These are phyloP conservation scores for Anguilla marmorata DNA, from an alignment of 2,797 vertebrate species.

Conservation along the genomic window DNA sequence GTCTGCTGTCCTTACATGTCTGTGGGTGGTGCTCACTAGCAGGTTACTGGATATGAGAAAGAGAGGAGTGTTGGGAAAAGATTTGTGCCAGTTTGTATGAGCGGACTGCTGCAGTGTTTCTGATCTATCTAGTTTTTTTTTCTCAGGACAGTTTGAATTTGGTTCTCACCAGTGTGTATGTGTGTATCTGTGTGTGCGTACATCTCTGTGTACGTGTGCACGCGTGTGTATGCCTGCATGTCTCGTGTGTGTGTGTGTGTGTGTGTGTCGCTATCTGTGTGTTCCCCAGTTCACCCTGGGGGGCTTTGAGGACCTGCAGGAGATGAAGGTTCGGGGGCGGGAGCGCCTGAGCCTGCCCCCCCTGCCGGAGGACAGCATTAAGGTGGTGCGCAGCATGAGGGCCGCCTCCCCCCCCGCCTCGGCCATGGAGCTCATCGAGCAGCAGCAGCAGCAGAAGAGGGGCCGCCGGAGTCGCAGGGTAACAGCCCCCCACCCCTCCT, in stretches of 20 bases:
- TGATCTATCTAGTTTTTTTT: neutral
- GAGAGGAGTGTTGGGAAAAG: neutral
- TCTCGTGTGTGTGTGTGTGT: slow-evolving; percentile 5
- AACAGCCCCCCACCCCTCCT: slow-evolving; percentile 38
- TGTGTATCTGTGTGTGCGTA: neutral
- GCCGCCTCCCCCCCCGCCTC: slow-evolving; percentile 88
- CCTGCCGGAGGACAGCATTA: slow-evolving; percentile 91
- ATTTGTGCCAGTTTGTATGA: neutral
- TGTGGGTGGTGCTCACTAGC: neutral
- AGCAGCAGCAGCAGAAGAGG: slow-evolving; percentile 86
- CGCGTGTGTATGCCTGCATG: neutral
- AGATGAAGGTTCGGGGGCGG: slow-evolving; percentile 80
- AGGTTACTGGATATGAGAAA: neutral
- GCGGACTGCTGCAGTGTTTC: neutral
- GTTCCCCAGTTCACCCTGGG: slow-evolving; percentile 85
- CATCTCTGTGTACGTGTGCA: neutral
- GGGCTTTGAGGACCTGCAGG: slow-evolving; percentile 87
- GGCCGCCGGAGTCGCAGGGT: slow-evolving; percentile 90
- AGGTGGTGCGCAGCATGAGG: slow-evolving; percentile 87
- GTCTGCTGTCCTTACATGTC: neutral
- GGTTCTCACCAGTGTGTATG: neutral
- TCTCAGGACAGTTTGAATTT: neutral
- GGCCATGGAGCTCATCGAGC: slow-evolving; percentile 87
- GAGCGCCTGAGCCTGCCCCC: slow-evolving; percentile 77
- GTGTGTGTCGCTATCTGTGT: slow-evolving; percentile 19